Percentiles rank a stretch among this genome's conserved stretches.
These are phyloP conservation scores for Galagoides demidoff DNA, from an alignment of 2,797 vertebrate species.

Conservation along the genomic window DNA sequence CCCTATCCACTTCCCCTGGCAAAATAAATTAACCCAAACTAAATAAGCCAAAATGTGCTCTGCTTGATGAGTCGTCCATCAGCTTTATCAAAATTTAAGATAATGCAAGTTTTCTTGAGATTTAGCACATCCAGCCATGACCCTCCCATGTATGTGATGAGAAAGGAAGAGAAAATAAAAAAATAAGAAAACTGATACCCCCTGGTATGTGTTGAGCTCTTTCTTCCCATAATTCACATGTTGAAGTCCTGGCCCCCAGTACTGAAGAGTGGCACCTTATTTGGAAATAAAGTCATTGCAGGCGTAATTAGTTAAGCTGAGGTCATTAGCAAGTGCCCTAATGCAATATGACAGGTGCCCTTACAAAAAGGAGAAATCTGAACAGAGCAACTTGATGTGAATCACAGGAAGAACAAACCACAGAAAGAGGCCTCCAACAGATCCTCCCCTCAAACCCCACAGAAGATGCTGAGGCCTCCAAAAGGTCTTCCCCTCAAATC, in stretches of 20 bases:
- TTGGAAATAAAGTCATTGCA: background rate
- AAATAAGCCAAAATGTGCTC: background rate
- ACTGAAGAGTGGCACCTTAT: background rate
- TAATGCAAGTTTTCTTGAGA: background rate
- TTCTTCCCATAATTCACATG: background rate
- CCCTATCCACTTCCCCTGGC: background rate
- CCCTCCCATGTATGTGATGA: background rate
- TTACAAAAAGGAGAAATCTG: background rate
- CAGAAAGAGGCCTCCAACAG: background rate
- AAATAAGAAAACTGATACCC: background rate
- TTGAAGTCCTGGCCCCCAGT: background rate
- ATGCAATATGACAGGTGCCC: background rate
- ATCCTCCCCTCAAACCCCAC: background rate
- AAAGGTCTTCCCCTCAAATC: background rate
- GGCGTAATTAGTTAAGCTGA: background rate
- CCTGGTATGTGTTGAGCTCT: background rate
- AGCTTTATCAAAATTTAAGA: constrained; percentile 20
- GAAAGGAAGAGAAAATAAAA: background rate
- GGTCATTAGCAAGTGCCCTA: background rate
- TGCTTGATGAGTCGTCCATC: background rate
- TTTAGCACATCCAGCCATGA: background rate
- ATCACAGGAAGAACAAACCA: background rate
- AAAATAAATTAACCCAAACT: background rate
- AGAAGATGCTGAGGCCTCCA: background rate
- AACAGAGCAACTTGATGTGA: background rate